A percentile compares a stretch with the other conserved stretches of the same genome.
Evolutionary conservation across 2,888 invertebrate species (phyloP).

Genomic region (Lasius fuliginosus): DNA sequence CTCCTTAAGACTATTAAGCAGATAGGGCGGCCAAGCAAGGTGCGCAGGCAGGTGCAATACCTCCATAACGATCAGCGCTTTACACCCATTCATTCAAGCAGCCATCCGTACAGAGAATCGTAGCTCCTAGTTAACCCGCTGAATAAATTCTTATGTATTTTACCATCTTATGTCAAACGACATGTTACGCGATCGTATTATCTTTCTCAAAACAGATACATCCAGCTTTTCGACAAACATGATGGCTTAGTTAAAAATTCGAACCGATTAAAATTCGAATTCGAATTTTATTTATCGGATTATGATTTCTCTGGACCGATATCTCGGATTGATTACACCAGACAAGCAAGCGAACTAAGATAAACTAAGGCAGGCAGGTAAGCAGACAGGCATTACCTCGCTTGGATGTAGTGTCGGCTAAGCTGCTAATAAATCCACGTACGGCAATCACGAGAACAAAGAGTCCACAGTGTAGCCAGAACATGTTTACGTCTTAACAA

Average conservation of each 20-base stretch:
- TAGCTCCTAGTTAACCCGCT: conserved; percentile 6
- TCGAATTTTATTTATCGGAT: not conserved
- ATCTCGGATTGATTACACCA: not conserved
- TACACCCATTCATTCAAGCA: conserved; percentile 44
- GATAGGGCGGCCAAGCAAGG: conserved; percentile 24
- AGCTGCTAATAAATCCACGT: conserved; percentile 85
- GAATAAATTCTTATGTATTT: not conserved
- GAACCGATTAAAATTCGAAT: not conserved
- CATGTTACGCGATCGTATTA: not conserved
- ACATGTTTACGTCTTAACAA: conserved; percentile 86
- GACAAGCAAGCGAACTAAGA: conserved; percentile 25
- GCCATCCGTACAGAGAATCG: conserved; percentile 20
- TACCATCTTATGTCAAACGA: not conserved
- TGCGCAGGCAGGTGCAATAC: conserved; percentile 41
- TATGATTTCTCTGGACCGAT: conserved; percentile 3
- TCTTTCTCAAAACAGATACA: conserved; percentile 4
- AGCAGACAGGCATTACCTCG: conserved; percentile 81
- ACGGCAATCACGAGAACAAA: conserved; percentile 85
- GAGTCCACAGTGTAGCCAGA: conserved; percentile 86
- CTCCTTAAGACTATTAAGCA: conserved; percentile 28
- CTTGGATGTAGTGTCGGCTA: conserved; percentile 84
- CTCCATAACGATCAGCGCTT: conserved; percentile 38
- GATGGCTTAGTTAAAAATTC: not conserved
- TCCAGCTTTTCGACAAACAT: not conserved
- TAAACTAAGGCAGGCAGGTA: conserved; percentile 50